Evolutionary conservation across 1,140 invertebrate genomes (phyloP).

Genomic region (Brachionus sp.): DNA sequence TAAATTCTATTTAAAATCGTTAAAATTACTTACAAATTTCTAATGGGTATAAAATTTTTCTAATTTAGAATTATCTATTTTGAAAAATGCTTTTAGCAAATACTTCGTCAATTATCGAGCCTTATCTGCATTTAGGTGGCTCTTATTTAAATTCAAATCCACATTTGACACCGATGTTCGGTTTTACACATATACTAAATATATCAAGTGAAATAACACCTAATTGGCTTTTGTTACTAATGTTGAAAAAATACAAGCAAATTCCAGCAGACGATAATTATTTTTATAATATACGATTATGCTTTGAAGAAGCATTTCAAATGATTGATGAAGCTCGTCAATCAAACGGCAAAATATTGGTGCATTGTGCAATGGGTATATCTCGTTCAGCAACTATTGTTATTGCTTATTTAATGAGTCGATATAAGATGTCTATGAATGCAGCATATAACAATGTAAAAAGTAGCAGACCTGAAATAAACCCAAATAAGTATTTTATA

Average conservation of each 20-base stretch:
- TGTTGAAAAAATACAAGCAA: conserved; percentile 37
- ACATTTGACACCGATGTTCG: neutral
- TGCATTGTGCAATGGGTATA: conserved; percentile 47
- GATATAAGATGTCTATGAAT: neutral
- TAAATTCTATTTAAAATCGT: neutral
- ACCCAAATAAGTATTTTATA: conserved; percentile 1
- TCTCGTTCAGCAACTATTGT: conserved; percentile 46
- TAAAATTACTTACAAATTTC: neutral
- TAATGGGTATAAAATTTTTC: neutral
- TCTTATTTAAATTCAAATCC: neutral
- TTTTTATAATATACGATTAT: conserved; percentile 45
- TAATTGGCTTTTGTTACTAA: neutral
- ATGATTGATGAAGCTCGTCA: conserved; percentile 46
- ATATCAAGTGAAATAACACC: neutral
- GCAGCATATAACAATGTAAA: neutral
- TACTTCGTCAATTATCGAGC: neutral
- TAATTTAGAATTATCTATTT: neutral
- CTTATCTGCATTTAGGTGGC: neutral
- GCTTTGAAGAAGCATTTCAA: conserved; percentile 46
- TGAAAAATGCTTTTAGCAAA: neutral
- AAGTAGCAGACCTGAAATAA: neutral
- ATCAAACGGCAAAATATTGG: conserved; percentile 44
- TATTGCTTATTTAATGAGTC: conserved; percentile 33
- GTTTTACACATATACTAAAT: neutral
- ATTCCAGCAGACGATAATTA: conserved; percentile 31